Evolutionary conservation across 2,888 invertebrate genomes (phyloP).

Genomic region (Podotricha telesiphe): DNA sequence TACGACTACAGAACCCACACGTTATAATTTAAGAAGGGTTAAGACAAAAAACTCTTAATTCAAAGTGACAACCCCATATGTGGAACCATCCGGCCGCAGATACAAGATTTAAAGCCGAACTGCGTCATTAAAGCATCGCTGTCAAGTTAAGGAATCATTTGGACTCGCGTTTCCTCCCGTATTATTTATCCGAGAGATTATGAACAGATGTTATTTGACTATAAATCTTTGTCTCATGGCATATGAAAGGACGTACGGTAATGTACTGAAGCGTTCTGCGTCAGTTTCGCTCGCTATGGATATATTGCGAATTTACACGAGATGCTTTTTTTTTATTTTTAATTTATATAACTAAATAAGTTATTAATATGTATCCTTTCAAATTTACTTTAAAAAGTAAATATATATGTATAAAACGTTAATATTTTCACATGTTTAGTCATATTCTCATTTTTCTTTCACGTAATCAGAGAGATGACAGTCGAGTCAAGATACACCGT

Average conservation of each 20-base stretch:
- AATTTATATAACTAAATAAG: no score
- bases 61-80: conserved; percentile 65
- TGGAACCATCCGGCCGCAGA: conserved; percentile 57
- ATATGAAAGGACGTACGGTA: conserved; percentile 44
- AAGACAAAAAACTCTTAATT: conserved; percentile 69
- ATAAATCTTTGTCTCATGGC: conserved; percentile 70
- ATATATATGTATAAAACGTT: no score
- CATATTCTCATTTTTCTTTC: no score
- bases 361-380: no score
- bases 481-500: no score
- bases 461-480: no score
- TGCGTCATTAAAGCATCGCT: conserved; percentile 66
- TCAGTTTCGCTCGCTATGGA: conserved; percentile 37
- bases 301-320: conserved; percentile 32
- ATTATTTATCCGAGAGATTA: conserved; percentile 71
- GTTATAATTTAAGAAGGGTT: conserved; percentile 78
- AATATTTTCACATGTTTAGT: no score
- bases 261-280: conserved; percentile 32
- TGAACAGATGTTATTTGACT: conserved; percentile 73
- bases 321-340: no score
- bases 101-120: conserved; percentile 55
- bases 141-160: conserved; percentile 69
- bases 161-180: conserved; percentile 63
- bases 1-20: conserved; percentile 56
- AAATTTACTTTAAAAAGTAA: no score